Evolutionary conservation across 2,113 vertebrate genomes (phyloP).

Genomic region (Maccullochella peelii): DNA sequence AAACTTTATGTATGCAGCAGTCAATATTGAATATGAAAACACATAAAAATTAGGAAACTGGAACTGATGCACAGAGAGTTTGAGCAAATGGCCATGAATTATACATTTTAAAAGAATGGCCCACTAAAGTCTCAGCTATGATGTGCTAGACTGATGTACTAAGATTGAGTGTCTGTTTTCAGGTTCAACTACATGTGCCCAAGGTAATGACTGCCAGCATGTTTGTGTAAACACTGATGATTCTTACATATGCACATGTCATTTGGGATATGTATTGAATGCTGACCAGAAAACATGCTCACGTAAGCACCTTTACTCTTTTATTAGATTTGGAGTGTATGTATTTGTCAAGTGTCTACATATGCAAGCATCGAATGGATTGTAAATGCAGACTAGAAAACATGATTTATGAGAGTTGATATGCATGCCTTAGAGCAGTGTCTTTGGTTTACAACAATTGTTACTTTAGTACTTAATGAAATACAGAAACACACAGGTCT

Average conservation of each 20-base stretch:
- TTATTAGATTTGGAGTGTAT: neutral
- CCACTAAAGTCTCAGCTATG: neutral
- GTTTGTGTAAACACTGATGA: constrained; percentile 76
- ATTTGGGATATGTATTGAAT: constrained; percentile 83
- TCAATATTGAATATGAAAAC: neutral
- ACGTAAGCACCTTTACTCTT: neutral
- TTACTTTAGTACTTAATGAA: neutral
- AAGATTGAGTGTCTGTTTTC: constrained; percentile 30
- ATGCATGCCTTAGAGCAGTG: neutral
- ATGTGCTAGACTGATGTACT: neutral
- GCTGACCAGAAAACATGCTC: constrained; percentile 85
- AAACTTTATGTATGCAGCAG: no score
- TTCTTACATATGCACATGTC: constrained; percentile 81
- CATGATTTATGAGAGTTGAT: neutral
- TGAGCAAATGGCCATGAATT: neutral
- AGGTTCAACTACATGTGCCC: constrained; percentile 77
- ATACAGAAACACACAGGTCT: neutral
- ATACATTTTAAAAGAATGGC: neutral
- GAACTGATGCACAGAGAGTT: neutral
- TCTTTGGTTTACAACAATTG: neutral
- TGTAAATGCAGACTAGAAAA: neutral
- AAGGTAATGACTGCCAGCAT: constrained; percentile 83
- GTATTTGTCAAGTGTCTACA: neutral
- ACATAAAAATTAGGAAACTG: neutral
- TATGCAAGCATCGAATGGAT: neutral